Conservation (phyloP, 2,888 invertebrate species). For the Sphinx pinastri region DNA sequence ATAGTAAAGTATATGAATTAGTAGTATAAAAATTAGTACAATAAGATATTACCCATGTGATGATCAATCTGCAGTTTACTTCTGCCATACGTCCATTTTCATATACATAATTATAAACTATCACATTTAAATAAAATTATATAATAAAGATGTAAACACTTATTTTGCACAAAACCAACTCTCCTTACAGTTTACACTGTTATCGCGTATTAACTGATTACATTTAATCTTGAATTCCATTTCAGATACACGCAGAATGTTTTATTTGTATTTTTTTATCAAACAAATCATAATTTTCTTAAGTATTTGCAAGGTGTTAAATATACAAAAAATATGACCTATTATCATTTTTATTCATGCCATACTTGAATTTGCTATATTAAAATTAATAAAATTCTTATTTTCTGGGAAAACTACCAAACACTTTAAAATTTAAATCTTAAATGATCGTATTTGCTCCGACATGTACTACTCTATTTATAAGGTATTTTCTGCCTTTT, state of each 20-base stretch:
- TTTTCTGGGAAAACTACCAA: no score
- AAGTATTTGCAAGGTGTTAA: neutral
- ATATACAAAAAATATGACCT: no score
- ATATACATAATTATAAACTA: neutral
- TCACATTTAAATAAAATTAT: slow-evolving; percentile 15
- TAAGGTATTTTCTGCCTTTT: neutral
- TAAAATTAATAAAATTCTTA: no score
- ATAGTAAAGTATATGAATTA: neutral
- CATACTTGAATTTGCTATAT: no score
- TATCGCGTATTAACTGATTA: slow-evolving; percentile 22
- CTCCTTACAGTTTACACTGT: slow-evolving; percentile 1
- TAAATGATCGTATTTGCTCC: no score
- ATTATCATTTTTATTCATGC: no score
- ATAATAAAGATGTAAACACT: slow-evolving; percentile 10
- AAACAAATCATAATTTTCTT: neutral
- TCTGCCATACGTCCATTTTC: slow-evolving; percentile 13
- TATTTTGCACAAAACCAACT: slow-evolving; percentile 18
- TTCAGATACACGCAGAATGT: slow-evolving; percentile 20
- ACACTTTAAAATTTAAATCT: no score
- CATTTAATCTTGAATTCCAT: slow-evolving; percentile 14
- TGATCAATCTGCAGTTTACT: slow-evolving; percentile 18
- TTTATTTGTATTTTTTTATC: slow-evolving; percentile 3
- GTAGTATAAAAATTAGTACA: neutral
- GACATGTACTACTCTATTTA: no score
- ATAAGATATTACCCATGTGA: slow-evolving; percentile 8